Evolutionary conservation across 2,797 vertebrate genomes (phyloP).

Genomic region (Epinephelus awoara): DNA sequence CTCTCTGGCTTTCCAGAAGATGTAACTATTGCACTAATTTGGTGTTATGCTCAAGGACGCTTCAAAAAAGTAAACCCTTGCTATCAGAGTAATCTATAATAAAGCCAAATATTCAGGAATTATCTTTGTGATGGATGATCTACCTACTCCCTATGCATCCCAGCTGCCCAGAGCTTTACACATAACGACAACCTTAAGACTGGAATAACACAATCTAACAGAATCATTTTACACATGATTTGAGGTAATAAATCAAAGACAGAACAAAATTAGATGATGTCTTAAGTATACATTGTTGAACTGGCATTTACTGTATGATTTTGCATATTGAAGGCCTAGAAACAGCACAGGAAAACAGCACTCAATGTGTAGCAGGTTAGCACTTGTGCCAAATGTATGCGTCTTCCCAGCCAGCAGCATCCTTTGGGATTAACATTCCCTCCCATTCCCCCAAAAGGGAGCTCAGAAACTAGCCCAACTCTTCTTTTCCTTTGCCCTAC

Average conservation of each 20-base stretch:
- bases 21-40: neutral
- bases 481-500: conserved; percentile 40
- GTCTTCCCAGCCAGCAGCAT: conserved; percentile 60
- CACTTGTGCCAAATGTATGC: conserved; percentile 64
- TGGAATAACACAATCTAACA: conserved; percentile 16
- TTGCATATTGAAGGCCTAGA: conserved; percentile 28
- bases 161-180: conserved; percentile 10
- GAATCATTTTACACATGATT: conserved; percentile 27
- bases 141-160: conserved; percentile 1
- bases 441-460: conserved; percentile 40
- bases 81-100: neutral
- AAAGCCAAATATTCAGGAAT: conserved; percentile 3
- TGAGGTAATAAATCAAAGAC: conserved; percentile 19
- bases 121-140: conserved; percentile 15
- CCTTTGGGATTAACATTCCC: conserved; percentile 57
- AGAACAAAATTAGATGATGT: conserved; percentile 19
- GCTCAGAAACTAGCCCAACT: conserved; percentile 37
- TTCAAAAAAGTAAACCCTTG: neutral
- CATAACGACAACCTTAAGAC: conserved; percentile 17
- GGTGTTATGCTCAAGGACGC: conserved; percentile 1
- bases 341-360: conserved; percentile 49
- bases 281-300: conserved; percentile 20
- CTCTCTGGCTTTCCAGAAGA: neutral
- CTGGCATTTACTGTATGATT: conserved; percentile 35
- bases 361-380: conserved; percentile 47